Conservation (phyloP, 2,113 vertebrate species). For the Podocnemis expansa region DNA sequence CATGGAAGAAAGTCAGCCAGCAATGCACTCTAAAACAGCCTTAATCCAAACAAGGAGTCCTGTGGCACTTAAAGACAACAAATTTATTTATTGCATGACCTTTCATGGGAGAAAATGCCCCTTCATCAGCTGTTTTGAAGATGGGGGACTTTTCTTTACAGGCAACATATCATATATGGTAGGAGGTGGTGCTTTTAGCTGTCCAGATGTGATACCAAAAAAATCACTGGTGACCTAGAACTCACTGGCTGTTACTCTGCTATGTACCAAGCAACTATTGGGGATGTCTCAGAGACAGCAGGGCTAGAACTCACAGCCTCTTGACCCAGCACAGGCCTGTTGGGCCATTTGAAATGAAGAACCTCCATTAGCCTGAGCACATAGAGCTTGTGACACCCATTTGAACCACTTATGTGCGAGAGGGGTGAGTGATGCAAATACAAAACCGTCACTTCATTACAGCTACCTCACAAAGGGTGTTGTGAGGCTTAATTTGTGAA, state of each 20-base stretch:
- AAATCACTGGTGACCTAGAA: neutral
- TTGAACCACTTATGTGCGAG: neutral
- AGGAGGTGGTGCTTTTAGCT: neutral
- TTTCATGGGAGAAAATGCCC: no score
- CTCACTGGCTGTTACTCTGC: neutral
- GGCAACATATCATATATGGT: neutral
- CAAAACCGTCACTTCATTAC: neutral
- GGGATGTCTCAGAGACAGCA: neutral
- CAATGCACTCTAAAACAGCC: neutral
- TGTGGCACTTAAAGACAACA: no score
- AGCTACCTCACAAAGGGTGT: neutral
- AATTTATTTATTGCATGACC: no score
- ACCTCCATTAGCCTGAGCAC: neutral
- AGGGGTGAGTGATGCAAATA: neutral
- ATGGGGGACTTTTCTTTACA: constrained; percentile 13
- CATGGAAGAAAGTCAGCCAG: constrained; percentile 7
- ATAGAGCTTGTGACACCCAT: neutral
- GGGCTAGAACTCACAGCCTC: neutral
- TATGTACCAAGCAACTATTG: neutral
- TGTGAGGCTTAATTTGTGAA: neutral
- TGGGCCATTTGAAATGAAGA: neutral
- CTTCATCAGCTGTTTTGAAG: no score
- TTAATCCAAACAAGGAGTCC: neutral
- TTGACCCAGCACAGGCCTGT: neutral
- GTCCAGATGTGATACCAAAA: neutral